These are phyloP conservation scores for Saxidomus purpurata DNA, from an alignment of 1,140 invertebrate genomes.

Conservation along the genomic window DNA sequence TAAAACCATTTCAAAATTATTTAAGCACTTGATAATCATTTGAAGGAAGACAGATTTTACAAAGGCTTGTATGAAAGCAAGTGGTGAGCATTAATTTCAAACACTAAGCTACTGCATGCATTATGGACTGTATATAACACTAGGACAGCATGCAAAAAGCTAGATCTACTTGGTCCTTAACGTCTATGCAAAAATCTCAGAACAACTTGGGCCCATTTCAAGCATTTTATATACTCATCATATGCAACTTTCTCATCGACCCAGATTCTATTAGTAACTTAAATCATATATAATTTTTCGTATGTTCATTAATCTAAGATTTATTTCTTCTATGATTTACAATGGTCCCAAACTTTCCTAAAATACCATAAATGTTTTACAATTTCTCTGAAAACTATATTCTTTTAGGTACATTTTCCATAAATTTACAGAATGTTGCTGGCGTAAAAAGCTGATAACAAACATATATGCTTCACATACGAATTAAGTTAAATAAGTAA, in stretches of 20 bases:
- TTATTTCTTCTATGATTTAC: not conserved
- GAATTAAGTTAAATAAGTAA: slow-evolving; percentile 24
- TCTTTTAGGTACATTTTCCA: not conserved
- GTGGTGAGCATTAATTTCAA: no score
- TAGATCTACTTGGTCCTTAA: slow-evolving; percentile 36
- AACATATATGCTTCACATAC: not conserved
- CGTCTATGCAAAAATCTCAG: not conserved
- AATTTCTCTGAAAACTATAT: slow-evolving; percentile 8
- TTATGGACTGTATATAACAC: not conserved
- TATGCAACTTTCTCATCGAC: not conserved
- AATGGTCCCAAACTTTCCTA: slow-evolving; percentile 38
- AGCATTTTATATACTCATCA: not conserved
- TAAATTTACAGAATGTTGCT: slow-evolving; percentile 23
- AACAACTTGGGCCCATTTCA: slow-evolving; percentile 26
- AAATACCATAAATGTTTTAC: not conserved
- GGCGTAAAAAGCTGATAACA: slow-evolving; percentile 17
- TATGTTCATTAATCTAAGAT: not conserved
- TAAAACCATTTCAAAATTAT: no score
- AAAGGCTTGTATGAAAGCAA: no score
- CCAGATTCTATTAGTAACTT: not conserved
- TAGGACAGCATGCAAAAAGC: not conserved
- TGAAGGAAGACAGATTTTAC: no score
- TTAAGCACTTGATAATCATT: no score
- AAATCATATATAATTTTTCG: not conserved
- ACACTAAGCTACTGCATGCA: not conserved